Evolutionary conservation across 1,140 invertebrate genomes (phyloP), one percentile per base, ranked within the genome.

Genomic region (Drosophila bipectinata): DNA sequence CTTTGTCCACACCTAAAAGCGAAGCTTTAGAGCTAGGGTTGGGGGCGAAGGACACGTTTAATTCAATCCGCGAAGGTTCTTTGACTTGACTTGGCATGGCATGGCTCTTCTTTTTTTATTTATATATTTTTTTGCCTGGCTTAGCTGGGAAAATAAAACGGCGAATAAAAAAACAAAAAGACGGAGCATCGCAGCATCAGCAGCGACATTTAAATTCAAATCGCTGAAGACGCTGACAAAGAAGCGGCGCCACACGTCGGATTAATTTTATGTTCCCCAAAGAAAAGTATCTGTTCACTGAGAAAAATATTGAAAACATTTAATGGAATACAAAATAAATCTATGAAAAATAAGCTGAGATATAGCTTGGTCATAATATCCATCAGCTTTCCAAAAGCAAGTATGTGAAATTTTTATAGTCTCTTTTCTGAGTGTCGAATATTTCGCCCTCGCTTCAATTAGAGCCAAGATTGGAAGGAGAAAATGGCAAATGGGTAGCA

Each of bases 161-260:
- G 34, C 12, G 60, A 72, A 74, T 56, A 68, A 59, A 69, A 71
- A 71, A 74, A 61, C 45, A 72, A 80, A 57, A 52, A 49, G 8
- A 34, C 41, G 30, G 37, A 56, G 47, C 9, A 12, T 37, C 34
- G 30, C 28, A 21, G 51, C 28, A 21, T 30, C 44, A 34, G 34
- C n/a, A 48, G 63, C 51, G 63, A 87, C 83, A 87, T 87, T 87
- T 88, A 88, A 87, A 87, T 88, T 88, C 83, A 88, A 88, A 88
- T 88, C 78, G 83, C 81, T 72, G 21, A 87, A 87, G 82, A 85
- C 78, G 83, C 78, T 87, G 83, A 78, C 79, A 77, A 82, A 77
- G 83, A 63, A 69, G 66, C 79, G 83, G 83, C 83, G 83, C 83
- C 83, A 88, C 83, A 88, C 83, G 83, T 88, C 83, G 83, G 83